These are phyloP conservation scores for Hypanus sabinus DNA, from an alignment of 2,113 vertebrate species.

Conservation along the genomic window DNA sequence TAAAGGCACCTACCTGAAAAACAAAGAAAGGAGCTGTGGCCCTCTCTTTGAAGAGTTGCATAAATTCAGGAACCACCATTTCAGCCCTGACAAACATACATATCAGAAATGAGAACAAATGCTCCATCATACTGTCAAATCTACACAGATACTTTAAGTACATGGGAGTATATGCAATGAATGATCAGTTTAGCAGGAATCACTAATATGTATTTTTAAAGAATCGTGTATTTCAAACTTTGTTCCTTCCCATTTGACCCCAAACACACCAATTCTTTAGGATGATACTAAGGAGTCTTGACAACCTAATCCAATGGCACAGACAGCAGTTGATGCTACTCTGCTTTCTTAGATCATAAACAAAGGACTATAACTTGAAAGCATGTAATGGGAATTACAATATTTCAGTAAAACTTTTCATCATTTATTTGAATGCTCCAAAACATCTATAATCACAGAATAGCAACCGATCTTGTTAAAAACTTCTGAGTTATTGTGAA, in stretches of 20 bases:
- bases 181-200: neutral
- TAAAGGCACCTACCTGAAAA: constrained; percentile 71
- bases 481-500: too few species aligned
- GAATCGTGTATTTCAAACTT: neutral
- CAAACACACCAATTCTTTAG: neutral
- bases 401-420: neutral
- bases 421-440: neutral
- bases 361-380: too few species aligned
- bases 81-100: constrained; percentile 62
- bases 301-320: neutral
- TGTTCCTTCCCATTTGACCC: neutral
- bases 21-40: constrained; percentile 94
- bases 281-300: neutral
- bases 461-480: too few species aligned
- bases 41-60: constrained; percentile 85
- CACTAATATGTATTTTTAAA: fast-evolving
- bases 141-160: neutral
- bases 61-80: constrained; percentile 91
- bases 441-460: neutral
- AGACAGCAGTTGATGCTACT: neutral
- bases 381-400: too few species aligned
- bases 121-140: neutral
- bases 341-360: neutral
- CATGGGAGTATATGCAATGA: too few species aligned
- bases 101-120: neutral